phyloP scores from a whole-genome alignment of 2,797 vertebrate species.

The Smutsia gigantea region DNA sequence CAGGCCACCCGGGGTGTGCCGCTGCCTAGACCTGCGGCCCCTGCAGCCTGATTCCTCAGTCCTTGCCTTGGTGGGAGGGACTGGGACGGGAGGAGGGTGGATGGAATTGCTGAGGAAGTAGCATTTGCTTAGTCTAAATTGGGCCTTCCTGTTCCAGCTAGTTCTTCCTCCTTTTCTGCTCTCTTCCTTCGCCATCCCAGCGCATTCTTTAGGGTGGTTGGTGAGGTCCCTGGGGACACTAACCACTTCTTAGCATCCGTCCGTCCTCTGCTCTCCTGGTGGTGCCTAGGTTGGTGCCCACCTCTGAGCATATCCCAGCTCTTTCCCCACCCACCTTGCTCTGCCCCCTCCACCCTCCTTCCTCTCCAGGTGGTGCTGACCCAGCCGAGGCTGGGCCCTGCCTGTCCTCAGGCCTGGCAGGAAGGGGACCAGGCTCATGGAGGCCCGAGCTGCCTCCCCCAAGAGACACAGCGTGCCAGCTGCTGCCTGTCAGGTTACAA shows the following conservation, averaged over 20 bases:
- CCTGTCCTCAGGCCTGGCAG: neutral
- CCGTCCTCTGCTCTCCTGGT: neutral
- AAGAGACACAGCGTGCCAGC: conserved; percentile 30
- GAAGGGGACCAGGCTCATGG: neutral
- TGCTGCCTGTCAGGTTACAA: conserved; percentile 41
- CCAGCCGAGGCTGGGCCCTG: neutral
- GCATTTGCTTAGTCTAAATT: conserved; percentile 72
- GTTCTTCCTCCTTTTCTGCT: neutral
- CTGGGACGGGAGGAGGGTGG: conserved; percentile 45
- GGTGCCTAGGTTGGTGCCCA: neutral
- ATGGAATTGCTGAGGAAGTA: conserved; percentile 77
- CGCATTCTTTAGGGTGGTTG: neutral
- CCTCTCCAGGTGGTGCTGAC: no score
- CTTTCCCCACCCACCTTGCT: neutral
- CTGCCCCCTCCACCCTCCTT: accelerated
- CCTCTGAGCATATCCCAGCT: accelerated
- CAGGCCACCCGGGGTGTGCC: neutral
- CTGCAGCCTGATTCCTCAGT: accelerated
- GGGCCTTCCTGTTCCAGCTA: conserved; percentile 81
- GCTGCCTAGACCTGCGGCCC: neutral
- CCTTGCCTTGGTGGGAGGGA: neutral
- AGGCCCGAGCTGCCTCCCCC: neutral
- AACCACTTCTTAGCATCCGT: neutral
- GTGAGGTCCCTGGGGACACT: neutral
- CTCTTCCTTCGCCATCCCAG: neutral